Evolutionary conservation across 2,113 vertebrate species (phyloP), one percentile per base, ranked within the genome.

Genomic region (Vidua chalybeata): DNA sequence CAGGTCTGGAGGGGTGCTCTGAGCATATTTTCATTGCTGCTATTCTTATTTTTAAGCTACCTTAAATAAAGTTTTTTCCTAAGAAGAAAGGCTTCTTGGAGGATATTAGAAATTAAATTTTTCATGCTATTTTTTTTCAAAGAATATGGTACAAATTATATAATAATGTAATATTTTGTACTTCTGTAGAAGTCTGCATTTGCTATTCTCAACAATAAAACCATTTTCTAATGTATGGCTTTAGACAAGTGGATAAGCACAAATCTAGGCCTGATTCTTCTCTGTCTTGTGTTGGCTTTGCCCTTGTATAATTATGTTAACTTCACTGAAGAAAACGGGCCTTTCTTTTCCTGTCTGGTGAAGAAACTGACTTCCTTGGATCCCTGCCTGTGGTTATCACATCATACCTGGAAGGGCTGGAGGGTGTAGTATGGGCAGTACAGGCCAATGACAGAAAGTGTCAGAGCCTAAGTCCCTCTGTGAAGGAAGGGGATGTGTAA

Each of bases 61-160:
- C 18, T 88, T 72, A 76, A 87, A 55, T 61, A 33, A 55, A 33
- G 14, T 20, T 49, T 90, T 59, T 87, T 82, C 28, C 69, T 81
- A 52, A 82, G 43, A 76, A 46, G 33, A 67, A 75, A 82, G 15
- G 4, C 14, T 33, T 85, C 10, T 68, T 85, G 49, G 48, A 74
- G 13, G 37, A 35, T 66, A 67, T 74, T 64, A 69, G 35, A 86
- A 93, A 78, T 72, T 0, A n/a, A 26, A 37, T 46, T 90, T 89
- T 90, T 63, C 30, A 26, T 88, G 67, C 45, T 80, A 18, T 33
- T 83, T 94, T 33, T 83, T 94, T 92, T 71, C 17, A 67, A 91
- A 88, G 7, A 81, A 71, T 63, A 27, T 11, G 18, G 12, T 61
- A 64, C 31, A 79, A 78, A 80, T 63, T 8, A 27, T 67, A 27